A percentile compares a stretch with the other conserved stretches of the same genome.
Conservation (phyloP, 2,113 vertebrate species). For the Mesoclemmys tuberculata region DNA sequence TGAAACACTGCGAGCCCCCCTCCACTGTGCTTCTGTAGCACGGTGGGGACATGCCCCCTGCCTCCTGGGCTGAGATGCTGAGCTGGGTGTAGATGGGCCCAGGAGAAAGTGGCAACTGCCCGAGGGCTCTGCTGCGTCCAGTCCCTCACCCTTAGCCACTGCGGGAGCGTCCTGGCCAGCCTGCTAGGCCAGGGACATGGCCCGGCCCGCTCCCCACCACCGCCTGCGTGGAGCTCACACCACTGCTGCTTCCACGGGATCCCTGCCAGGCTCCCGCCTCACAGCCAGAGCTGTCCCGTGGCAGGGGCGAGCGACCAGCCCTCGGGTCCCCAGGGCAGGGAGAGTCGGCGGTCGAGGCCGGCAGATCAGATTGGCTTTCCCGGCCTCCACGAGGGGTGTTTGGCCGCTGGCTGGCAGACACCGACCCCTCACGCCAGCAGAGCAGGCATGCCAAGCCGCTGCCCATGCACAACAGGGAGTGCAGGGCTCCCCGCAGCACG, state of each 20-base stretch:
- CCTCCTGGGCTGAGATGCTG: background rate
- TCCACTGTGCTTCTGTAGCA: background rate
- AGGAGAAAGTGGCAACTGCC: background rate
- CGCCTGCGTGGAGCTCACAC: background rate
- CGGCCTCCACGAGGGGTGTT: background rate
- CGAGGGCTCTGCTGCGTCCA: background rate
- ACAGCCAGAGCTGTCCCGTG: background rate
- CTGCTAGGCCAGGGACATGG: too few species aligned
- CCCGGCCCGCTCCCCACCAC: background rate
- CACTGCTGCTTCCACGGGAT: background rate
- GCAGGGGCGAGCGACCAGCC: too few species aligned
- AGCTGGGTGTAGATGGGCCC: background rate
- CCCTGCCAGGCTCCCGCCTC: background rate
- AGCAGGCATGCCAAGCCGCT: background rate
- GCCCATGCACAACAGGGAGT: background rate
- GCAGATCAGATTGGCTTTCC: background rate
- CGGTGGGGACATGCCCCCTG: too few species aligned
- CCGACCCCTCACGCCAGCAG: background rate
- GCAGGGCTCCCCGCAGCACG: background rate
- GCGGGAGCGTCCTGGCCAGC: background rate
- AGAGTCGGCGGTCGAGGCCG: background rate
- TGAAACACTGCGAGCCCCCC: background rate
- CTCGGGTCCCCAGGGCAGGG: background rate
- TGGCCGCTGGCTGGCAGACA: background rate
- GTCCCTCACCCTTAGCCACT: background rate